Conservation (phyloP, 2,797 vertebrate species). For the Gila robusta region DNA sequence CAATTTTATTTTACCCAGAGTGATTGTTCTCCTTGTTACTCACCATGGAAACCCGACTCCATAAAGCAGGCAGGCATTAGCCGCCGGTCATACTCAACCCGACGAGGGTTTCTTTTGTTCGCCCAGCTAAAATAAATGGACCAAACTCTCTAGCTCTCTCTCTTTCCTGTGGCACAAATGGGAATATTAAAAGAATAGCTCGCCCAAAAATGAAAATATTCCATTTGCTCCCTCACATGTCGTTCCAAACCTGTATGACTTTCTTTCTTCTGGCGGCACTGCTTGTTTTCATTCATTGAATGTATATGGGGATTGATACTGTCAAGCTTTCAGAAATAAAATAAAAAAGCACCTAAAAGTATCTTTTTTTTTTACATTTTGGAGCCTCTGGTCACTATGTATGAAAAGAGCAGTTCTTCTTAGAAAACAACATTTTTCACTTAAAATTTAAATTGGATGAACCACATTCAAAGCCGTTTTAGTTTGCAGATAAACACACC, state of each 20-base stretch:
- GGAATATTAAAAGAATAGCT: constrained; percentile 2
- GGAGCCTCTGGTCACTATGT: background rate
- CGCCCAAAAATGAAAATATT: background rate
- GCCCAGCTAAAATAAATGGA: constrained; percentile 16
- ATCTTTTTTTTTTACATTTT: background rate
- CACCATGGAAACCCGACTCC: constrained; percentile 47
- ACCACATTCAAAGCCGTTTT: too few species aligned
- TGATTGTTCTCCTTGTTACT: constrained; percentile 49
- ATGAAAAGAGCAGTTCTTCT: background rate
- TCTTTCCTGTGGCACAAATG: constrained; percentile 1
- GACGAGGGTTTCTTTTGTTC: constrained; percentile 10
- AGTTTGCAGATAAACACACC: too few species aligned
- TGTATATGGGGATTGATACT: background rate
- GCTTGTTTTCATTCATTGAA: background rate
- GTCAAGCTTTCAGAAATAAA: background rate
- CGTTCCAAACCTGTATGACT: background rate
- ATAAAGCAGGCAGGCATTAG: constrained; percentile 37
- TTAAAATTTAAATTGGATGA: too few species aligned
- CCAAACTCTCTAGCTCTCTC: background rate
- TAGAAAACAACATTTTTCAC: too few species aligned
- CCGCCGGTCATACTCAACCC: background rate
- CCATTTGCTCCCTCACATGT: background rate
- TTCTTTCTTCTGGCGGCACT: background rate
- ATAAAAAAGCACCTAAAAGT: background rate
- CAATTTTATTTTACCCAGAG: constrained; percentile 19